Evolutionary conservation across 2,797 vertebrate species (phyloP), one percentile per base, ranked within the genome.

Genomic region (Harpagifer antarcticus): DNA sequence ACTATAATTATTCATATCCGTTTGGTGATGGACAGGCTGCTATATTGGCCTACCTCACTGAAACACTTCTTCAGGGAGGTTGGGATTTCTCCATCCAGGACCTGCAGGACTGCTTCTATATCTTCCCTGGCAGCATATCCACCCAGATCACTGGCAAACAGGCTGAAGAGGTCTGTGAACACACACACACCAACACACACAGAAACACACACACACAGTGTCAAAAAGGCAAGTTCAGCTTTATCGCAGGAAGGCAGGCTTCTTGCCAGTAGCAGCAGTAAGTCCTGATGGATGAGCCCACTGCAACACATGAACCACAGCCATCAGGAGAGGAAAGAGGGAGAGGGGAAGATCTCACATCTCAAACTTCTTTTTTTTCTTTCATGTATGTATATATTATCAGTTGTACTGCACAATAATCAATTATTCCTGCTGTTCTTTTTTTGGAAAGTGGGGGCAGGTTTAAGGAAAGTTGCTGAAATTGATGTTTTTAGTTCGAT

Each of bases 101-200:
- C 90, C 40, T 93, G 96, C 43, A 99, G 95, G 92, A 98, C 96
- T 54, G 94, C 96, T 92, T 99, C 98, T 92, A 99, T 98, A 82
- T 99, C 98, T 78, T 99, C 98, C 63, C 96, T 97, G 79, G 96
- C 92, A 79, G 97, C 96, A 87, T 96, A 97, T 90, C 96, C 97
- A 17, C 98, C 96, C 10, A 97, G 96, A 90, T 99, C 98, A 52
- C 95, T 98, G 86, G 97, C 96, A 84, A 99, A 99, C 77, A 99
- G 96, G 91, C 98, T 99, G 94, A 99, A 99, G 91, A 99, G 99
- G 86, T 99, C 98, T 99, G 93, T 43, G 16, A 20, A 37, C 33
- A 37, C 33, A 67, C 33, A 67, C 17, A 59, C 27, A 45, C 13
- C 40, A 31, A 40, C 5, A 20, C 3, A 13, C n/a, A 33, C 40